Evolutionary conservation across 2,113 vertebrate species (phyloP), one percentile per base, ranked within the genome.

Genomic region (Corvus cornix): DNA sequence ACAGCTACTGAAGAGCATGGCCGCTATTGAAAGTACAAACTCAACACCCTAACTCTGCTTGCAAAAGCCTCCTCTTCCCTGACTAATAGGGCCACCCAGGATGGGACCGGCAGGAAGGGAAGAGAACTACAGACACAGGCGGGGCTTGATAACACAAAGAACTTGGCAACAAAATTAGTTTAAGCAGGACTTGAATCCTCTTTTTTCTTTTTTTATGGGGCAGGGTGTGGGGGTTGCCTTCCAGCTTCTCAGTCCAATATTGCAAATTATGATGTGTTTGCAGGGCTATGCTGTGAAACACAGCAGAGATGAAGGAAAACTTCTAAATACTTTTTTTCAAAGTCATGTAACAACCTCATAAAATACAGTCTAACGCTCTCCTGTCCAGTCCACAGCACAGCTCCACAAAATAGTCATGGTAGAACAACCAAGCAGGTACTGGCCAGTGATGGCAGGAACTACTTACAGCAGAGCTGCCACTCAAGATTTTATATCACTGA

Each of bases 11-110:
- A 70, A 19, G 22, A 73, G 35, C 56, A 78, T 0, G 0, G n/a
- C 35, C 81, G 80, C 56, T 78, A 74, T 9, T 63, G 56, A 81
- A 90, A 74, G 43, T 37, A 62, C 30, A 35, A 63, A 37, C 30
- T 62, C 76, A 92, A 74, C 55, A 74, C 24, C 21, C 46, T 20
- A 58, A 66, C 31, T 26, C 59, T 6, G 16, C 66, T 80, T 55
- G 39, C 43, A 67, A 86, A 93, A 83, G 43, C 48, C 72, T 92
- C 69, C 59, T 70, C 51, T 94, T 87, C 43, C 58, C 72, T 41
- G 49, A 72, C 63, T 92, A 90, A 80, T 8, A 69, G 5, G 92
- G 89, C 90, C 95, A 95, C 90, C 90, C 83, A 95, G 68, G 86
- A 92, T 64, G 43, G 46, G 43, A 48, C 49, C 2, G 0, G 67